Evolutionary conservation across 2,113 vertebrate species (phyloP).

Genomic region (Myanophis thanlyinensis): DNA sequence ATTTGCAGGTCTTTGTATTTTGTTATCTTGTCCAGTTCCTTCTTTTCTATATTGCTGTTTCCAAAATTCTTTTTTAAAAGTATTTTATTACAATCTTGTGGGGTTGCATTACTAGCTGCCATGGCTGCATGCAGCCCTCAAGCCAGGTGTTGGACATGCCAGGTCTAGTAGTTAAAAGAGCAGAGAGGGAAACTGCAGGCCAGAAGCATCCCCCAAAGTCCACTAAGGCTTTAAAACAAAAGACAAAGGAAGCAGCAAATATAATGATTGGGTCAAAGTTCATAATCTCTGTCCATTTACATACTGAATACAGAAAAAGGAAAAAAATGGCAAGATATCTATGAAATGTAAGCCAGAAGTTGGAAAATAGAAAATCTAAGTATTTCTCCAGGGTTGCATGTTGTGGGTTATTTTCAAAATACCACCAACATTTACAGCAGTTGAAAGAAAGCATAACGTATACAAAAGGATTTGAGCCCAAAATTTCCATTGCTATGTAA

Average conservation of each 20-base stretch:
- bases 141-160: no score
- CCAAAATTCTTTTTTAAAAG: no score
- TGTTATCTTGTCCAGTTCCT: no score
- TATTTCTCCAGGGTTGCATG: neutral
- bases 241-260: neutral
- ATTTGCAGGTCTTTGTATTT: no score
- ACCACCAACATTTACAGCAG: neutral
- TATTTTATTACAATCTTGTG: no score
- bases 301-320: neutral
- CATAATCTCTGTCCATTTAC: neutral
- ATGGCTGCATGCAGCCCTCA: neutral
- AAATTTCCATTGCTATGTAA: no score
- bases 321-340: neutral
- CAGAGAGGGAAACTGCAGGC: neutral
- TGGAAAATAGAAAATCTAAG: neutral
- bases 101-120: neutral
- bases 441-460: neutral
- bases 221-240: neutral
- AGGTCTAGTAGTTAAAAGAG: neutral
- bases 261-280: neutral
- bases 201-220: neutral
- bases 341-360: neutral
- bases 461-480: neutral
- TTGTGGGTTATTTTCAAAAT: neutral
- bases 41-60: no score